A percentile compares a stretch with the other conserved stretches of the same genome.
phyloP scores from a whole-genome alignment of 2,797 vertebrate genomes.

The Scomberomorus guttatus region DNA sequence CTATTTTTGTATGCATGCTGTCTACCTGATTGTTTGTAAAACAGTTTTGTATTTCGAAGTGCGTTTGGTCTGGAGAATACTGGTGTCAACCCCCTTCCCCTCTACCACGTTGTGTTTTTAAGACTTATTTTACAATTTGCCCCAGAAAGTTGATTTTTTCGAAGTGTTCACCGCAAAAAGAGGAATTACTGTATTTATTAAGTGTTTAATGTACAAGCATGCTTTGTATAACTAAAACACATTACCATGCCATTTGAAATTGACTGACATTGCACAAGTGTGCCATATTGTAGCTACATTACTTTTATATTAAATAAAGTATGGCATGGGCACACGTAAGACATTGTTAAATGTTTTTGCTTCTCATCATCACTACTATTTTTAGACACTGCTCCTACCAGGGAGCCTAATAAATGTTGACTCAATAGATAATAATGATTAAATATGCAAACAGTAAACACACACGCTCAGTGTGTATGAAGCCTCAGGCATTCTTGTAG shows the following conservation, averaged over 20 bases:
- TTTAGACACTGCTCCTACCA: neutral
- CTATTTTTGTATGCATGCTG: slow-evolving; percentile 91
- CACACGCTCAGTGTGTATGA: neutral
- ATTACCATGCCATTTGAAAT: slow-evolving; percentile 68
- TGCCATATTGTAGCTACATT: slow-evolving; percentile 77
- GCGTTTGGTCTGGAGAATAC: slow-evolving; percentile 70
- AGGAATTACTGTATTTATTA: slow-evolving; percentile 80
- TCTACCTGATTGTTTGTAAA: slow-evolving; percentile 85
- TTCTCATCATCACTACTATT: slow-evolving; percentile 15
- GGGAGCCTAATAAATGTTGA: slow-evolving; percentile 3
- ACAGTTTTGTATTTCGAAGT: slow-evolving; percentile 83
- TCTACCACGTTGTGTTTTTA: slow-evolving; percentile 75
- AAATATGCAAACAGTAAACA: slow-evolving; percentile 7
- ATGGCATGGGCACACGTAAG: slow-evolving; percentile 63
- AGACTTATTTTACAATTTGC: slow-evolving; percentile 71
- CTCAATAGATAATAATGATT: neutral
- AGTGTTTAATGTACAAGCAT: slow-evolving; percentile 84
- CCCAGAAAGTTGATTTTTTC: slow-evolving; percentile 47
- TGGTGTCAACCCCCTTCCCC: slow-evolving; percentile 60
- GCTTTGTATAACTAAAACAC: slow-evolving; percentile 81
- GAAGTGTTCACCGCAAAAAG: slow-evolving; percentile 56
- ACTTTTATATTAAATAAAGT: slow-evolving; percentile 79
- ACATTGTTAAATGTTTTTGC: slow-evolving; percentile 24
- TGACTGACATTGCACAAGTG: slow-evolving; percentile 75
- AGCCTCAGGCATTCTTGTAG: slow-evolving; percentile 12